phyloP scores from a whole-genome alignment of 2,888 invertebrate genomes.

The Sarcophaga subvicina region DNA sequence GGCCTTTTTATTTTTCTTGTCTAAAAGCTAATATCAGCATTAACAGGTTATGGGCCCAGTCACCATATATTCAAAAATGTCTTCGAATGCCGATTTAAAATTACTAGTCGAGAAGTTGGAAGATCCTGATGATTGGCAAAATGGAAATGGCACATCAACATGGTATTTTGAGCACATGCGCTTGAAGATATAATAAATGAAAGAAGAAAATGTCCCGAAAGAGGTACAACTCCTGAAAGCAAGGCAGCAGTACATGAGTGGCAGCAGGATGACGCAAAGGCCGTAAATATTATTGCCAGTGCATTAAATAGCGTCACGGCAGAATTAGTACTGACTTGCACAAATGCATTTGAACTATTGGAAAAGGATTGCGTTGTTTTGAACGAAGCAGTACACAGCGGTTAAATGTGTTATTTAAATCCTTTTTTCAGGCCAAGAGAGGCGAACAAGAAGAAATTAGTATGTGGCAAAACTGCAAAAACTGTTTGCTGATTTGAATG shows the following conservation, averaged over 20 bases:
- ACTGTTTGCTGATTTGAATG: slow-evolving; percentile 36
- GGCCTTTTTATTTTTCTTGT: too few relatives aligned
- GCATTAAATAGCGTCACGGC: slow-evolving; percentile 1
- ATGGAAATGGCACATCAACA: slow-evolving; percentile 14
- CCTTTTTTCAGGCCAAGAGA: slow-evolving; percentile 19
- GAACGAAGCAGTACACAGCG: slow-evolving; percentile 38
- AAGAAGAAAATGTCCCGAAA: not conserved
- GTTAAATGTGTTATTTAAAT: slow-evolving; percentile 38
- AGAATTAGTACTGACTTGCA: not conserved
- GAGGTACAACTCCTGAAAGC: slow-evolving; percentile 13
- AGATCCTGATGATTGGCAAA: too few relatives aligned
- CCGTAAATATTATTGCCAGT: slow-evolving; percentile 14
- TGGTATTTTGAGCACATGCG: slow-evolving; percentile 21
- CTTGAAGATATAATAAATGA: slow-evolving; percentile 14
- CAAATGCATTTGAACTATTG: slow-evolving; percentile 7
- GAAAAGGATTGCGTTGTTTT: slow-evolving; percentile 21
- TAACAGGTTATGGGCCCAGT: slow-evolving; percentile 15
- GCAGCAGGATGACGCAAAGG: slow-evolving; percentile 15
- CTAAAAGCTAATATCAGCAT: too few relatives aligned
- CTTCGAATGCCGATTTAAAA: too few relatives aligned
- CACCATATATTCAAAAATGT: not conserved
- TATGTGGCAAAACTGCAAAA: slow-evolving; percentile 28
- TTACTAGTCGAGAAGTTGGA: too few relatives aligned
- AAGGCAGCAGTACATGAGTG: slow-evolving; percentile 18
- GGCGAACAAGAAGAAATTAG: slow-evolving; percentile 28